Evolutionary conservation across 2,888 invertebrate genomes (phyloP).

Genomic region (Caradrina kadenii): DNA sequence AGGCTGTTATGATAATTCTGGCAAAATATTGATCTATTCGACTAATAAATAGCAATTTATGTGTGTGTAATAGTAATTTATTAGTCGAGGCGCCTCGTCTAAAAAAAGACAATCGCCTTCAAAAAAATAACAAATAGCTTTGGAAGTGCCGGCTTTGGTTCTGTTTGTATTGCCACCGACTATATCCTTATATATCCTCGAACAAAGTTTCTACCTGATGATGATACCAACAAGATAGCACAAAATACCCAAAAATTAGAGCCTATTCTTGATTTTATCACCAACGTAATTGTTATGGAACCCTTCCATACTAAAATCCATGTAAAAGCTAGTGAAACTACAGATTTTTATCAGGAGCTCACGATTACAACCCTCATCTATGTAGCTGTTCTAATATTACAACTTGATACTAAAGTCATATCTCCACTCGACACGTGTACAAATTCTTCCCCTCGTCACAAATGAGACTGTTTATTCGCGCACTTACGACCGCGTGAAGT

Average conservation of each 20-base stretch:
- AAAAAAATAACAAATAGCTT: no score
- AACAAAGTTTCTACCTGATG: no score
- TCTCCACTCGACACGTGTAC: slow-evolving; percentile 19
- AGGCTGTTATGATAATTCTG: neutral
- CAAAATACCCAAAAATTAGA: neutral
- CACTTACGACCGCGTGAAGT: slow-evolving; percentile 38
- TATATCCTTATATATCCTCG: no score
- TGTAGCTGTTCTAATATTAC: slow-evolving; percentile 5
- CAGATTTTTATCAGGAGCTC: neutral
- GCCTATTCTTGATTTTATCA: neutral
- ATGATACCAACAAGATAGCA: no score
- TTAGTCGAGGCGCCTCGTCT: neutral
- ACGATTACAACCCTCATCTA: neutral
- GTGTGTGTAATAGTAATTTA: no score
- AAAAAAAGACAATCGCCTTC: neutral
- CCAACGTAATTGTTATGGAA: neutral
- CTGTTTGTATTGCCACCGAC: no score
- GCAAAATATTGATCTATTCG: neutral
- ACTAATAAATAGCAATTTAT: neutral
- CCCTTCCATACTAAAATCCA: neutral
- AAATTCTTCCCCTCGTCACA: slow-evolving; percentile 10
- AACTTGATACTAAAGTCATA: slow-evolving; percentile 13
- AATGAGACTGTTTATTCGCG: slow-evolving; percentile 36
- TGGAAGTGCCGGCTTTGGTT: no score
- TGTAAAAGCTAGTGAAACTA: neutral